A percentile compares a stretch with the other conserved stretches of the same genome.
These are phyloP conservation scores for Catocala nupta DNA, from an alignment of 2,888 invertebrate genomes.

Conservation along the genomic window DNA sequence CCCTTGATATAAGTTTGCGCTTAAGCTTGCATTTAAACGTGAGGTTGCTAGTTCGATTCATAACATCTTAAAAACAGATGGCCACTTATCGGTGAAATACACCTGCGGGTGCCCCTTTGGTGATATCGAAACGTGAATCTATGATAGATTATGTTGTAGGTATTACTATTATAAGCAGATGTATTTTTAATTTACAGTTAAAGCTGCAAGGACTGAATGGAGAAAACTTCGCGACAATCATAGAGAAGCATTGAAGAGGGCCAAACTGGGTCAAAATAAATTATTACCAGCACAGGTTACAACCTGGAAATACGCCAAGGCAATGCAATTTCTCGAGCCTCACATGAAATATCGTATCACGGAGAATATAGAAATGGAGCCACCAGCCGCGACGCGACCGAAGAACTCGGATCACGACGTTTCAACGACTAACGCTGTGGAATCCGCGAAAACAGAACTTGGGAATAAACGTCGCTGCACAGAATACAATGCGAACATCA, in stretches of 20 bases:
- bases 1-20: too few species aligned
- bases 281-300: slow-evolving; percentile 80
- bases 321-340: slow-evolving; percentile 81
- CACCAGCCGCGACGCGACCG: slow-evolving; percentile 38
- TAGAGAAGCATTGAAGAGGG: slow-evolving; percentile 78
- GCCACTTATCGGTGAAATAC: too few species aligned
- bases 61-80: too few species aligned
- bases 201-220: slow-evolving; percentile 79
- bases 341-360: slow-evolving; percentile 83
- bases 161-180: not conserved
- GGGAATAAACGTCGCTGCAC: slow-evolving; percentile 61
- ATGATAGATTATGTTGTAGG: too few species aligned
- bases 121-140: too few species aligned
- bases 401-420: slow-evolving; percentile 69
- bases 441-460: slow-evolving; percentile 43
- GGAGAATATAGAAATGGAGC: slow-evolving; percentile 78
- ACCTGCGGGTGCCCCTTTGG: too few species aligned
- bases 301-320: slow-evolving; percentile 83
- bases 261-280: slow-evolving; percentile 80
- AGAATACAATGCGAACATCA: slow-evolving; percentile 32
- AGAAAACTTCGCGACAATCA: slow-evolving; percentile 81
- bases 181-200: slow-evolving; percentile 64
- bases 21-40: too few species aligned
- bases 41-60: too few species aligned
- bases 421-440: slow-evolving; percentile 62